Conservation (phyloP, 2,113 vertebrate species). For the Microtus montanus region DNA sequence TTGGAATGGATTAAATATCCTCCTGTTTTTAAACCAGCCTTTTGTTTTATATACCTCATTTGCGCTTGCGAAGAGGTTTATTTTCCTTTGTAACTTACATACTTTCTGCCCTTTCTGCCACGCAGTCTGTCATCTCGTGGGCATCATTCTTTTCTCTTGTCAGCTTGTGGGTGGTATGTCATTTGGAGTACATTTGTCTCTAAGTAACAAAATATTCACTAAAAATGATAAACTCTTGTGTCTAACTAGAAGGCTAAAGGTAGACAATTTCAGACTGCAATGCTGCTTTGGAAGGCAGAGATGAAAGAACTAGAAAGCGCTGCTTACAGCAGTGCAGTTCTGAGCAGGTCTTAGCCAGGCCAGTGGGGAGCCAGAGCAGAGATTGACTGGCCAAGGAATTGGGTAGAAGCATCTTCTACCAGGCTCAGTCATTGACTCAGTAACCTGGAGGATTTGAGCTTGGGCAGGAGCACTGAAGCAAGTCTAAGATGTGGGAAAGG, state of each 20-base stretch:
- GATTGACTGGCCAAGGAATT: background rate
- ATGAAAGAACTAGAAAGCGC: background rate
- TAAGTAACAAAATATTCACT: background rate
- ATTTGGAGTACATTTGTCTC: slow-evolving; percentile 12
- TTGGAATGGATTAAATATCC: slow-evolving; percentile 67
- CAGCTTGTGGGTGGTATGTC: background rate
- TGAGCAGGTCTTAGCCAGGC: background rate
- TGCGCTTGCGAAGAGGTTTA: background rate
- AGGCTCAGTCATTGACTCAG: background rate
- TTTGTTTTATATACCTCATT: slow-evolving; percentile 40
- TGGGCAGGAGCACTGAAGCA: background rate
- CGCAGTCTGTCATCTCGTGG: background rate
- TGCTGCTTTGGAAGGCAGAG: background rate
- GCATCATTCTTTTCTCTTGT: background rate
- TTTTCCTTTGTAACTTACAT: background rate
- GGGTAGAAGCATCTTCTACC: background rate
- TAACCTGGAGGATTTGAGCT: background rate
- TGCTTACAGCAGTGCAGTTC: background rate
- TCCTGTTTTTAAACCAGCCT: slow-evolving; percentile 59
- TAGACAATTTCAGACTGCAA: background rate
- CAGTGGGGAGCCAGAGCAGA: background rate
- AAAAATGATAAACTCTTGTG: background rate
- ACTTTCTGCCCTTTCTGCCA: background rate
- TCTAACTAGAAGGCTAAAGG: background rate
- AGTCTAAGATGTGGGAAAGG: background rate